Conservation (phyloP, 23 tunicate species). For the Styela clava region DNA sequence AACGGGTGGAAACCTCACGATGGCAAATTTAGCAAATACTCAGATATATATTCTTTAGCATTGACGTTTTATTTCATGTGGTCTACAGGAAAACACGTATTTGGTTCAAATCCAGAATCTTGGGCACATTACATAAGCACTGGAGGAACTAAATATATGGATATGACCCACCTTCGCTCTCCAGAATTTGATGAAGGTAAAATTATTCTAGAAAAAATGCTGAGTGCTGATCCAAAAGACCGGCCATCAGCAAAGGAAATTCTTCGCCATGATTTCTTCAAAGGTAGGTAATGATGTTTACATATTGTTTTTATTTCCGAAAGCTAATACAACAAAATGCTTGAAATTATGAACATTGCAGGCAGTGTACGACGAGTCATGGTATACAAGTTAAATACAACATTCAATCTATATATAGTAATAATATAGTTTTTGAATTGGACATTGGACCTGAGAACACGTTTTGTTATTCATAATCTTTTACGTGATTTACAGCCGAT, state of each 20-base stretch:
- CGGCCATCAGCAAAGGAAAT: not conserved
- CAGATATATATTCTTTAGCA: not conserved
- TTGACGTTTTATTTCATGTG: not conserved
- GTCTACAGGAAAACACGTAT: not conserved
- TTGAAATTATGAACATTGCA: no score
- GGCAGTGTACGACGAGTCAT: no score
- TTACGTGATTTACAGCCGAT: no score
- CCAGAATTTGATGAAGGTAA: not conserved
- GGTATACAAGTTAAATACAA: no score
- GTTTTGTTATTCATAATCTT: no score
- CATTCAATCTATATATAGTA: no score
- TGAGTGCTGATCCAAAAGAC: not conserved
- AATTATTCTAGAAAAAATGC: not conserved
- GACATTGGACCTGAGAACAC: no score
- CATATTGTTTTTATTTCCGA: no score
- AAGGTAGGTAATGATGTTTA: not conserved
- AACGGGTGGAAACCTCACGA: not conserved
- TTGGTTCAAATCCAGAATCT: not conserved
- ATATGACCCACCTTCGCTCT: not conserved
- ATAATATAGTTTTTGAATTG: no score
- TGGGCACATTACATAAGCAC: not conserved
- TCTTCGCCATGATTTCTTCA: not conserved
- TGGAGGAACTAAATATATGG: no score
- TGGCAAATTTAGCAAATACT: not conserved
- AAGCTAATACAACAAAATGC: no score